Percentiles rank a stretch among this genome's conserved stretches.
phyloP scores from a whole-genome alignment of 2,113 vertebrate genomes.

The Upupa epops region DNA sequence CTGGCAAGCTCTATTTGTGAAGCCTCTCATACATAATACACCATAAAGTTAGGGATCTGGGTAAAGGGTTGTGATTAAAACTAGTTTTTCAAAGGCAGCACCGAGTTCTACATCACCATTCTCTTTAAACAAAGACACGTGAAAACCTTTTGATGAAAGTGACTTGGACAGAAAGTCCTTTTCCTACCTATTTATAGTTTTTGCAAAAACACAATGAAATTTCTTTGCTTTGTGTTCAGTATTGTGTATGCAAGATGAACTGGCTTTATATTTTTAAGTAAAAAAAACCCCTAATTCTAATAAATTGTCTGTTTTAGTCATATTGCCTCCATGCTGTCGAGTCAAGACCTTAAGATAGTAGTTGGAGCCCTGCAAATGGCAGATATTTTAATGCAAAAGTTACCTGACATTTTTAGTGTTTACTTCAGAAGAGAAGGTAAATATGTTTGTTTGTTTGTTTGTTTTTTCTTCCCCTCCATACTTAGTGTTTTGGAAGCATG shows the following conservation, averaged over 20 bases:
- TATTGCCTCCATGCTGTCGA: slow-evolving; percentile 99
- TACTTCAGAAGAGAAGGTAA: slow-evolving; percentile 99
- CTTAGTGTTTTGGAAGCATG: neutral
- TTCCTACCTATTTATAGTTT: neutral
- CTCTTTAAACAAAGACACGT: neutral
- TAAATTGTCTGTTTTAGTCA: slow-evolving; percentile 83
- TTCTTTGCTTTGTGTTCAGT: neutral
- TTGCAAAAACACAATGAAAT: neutral
- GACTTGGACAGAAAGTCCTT: neutral
- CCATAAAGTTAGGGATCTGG: neutral
- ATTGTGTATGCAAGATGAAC: neutral
- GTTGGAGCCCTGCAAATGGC: slow-evolving; percentile 99
- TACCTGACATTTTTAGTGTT: slow-evolving; percentile 98
- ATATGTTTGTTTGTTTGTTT: neutral
- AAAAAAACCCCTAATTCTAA: neutral
- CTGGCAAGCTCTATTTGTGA: neutral
- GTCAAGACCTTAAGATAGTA: slow-evolving; percentile 99
- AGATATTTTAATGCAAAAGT: slow-evolving; percentile 99
- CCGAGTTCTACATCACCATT: fast-evolving
- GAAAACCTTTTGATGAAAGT: neutral
- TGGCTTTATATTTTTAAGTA: neutral
- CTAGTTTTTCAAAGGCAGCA: neutral
- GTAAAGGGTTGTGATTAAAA: neutral
- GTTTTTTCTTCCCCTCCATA: neutral
- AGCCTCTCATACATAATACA: neutral